Percentiles rank a stretch among this genome's conserved stretches.
phyloP scores from a whole-genome alignment of 1,140 invertebrate species.

The Bombyx mori region ASM3026992v2 NC_085112.1:8974001-8974500 shows the following conservation, averaged over 20 bases:
- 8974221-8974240: conserved; percentile 88
- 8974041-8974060: too few species aligned
- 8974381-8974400: neutral
- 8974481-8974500: too few species aligned
- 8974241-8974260: conserved; percentile 92
- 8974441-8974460: too few species aligned
- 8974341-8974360: neutral
- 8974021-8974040: too few species aligned
- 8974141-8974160: neutral
- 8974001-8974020: too few species aligned
- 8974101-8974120: too few species aligned
- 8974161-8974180: conserved; percentile 5
- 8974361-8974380: neutral
- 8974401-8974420: too few species aligned
- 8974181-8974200: conserved; percentile 75
- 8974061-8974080: too few species aligned
- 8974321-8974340: conserved; percentile 11
- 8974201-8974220: conserved; percentile 80
- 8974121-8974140: too few species aligned
- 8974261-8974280: conserved; percentile 91
- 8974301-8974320: conserved; percentile 90
- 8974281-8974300: conserved; percentile 86
- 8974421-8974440: too few species aligned
- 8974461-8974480: too few species aligned
- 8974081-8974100: too few species aligned